Evolutionary conservation across 92 coral and sea anemone genomes (phyloP).

Genomic region (Pocillopora grandis): DNA sequence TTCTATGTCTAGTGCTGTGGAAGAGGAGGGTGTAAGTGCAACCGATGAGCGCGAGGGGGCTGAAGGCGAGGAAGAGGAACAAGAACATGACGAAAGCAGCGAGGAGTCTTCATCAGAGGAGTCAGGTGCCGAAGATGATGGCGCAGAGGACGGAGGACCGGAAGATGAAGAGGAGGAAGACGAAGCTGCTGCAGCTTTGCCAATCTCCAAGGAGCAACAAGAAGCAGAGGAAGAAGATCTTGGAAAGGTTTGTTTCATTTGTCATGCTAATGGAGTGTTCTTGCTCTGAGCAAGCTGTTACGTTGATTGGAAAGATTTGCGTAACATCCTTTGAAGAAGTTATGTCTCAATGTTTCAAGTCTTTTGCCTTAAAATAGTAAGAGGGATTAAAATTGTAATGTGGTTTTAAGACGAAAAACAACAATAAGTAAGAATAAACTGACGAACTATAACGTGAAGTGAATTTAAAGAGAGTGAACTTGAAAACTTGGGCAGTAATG

Average conservation of each 20-base stretch:
- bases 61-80: slow-evolving; percentile 65
- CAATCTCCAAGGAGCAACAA: slow-evolving; percentile 81
- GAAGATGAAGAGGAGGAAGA: slow-evolving; percentile 62
- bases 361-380: too few species aligned
- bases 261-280: background rate
- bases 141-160: slow-evolving; percentile 75
- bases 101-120: slow-evolving; percentile 80
- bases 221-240: slow-evolving; percentile 97
- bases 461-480: too few species aligned
- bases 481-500: too few species aligned
- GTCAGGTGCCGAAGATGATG: slow-evolving; percentile 95
- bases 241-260: slow-evolving; percentile 71
- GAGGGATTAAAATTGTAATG: too few species aligned
- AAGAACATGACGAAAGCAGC: slow-evolving; percentile 61
- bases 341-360: too few species aligned
- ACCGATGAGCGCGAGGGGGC: slow-evolving; percentile 65
- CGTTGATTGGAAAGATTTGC: background rate
- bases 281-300: background rate
- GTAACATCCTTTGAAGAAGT: too few species aligned
- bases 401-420: too few species aligned
- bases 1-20: slow-evolving; percentile 64
- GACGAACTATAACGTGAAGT: too few species aligned
- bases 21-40: slow-evolving; percentile 67
- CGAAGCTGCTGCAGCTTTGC: slow-evolving; percentile 63
- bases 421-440: too few species aligned